phyloP scores from a whole-genome alignment of 2,113 vertebrate genomes.

The Podarcis muralis region DNA sequence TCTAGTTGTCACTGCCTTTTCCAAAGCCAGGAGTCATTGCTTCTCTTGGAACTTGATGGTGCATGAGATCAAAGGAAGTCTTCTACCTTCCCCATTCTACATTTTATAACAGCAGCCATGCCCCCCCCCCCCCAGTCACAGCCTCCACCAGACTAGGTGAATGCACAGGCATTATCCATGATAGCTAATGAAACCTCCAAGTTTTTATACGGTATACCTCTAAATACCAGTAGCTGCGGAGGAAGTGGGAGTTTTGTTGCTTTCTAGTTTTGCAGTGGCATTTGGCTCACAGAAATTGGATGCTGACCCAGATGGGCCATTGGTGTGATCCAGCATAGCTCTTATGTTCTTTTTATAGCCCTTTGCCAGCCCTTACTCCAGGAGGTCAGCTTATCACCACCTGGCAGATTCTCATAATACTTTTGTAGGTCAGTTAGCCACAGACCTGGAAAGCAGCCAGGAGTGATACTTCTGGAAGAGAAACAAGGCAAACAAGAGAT shows the following conservation, averaged over 20 bases:
- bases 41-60: no score
- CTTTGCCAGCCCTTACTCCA: neutral
- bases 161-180: no score
- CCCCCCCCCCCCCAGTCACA: no score
- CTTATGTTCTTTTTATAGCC: neutral
- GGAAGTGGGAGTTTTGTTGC: neutral
- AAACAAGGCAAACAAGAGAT: neutral
- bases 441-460: neutral
- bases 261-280: neutral
- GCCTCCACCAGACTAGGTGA: no score
- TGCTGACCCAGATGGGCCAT: neutral
- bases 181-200: no score
- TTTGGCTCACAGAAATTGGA: neutral
- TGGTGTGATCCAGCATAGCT: neutral
- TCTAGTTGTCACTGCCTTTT: no score
- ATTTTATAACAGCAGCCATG: no score
- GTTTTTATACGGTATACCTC: no score
- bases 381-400: neutral
- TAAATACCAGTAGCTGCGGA: no score
- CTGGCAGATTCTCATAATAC: neutral
- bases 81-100: no score
- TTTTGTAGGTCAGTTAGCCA: neutral
- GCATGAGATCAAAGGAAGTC: no score
- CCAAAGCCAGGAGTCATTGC: no score
- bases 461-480: neutral